phyloP scores from a whole-genome alignment of 2,797 vertebrate species.

The Diplodus sargus region DNA sequence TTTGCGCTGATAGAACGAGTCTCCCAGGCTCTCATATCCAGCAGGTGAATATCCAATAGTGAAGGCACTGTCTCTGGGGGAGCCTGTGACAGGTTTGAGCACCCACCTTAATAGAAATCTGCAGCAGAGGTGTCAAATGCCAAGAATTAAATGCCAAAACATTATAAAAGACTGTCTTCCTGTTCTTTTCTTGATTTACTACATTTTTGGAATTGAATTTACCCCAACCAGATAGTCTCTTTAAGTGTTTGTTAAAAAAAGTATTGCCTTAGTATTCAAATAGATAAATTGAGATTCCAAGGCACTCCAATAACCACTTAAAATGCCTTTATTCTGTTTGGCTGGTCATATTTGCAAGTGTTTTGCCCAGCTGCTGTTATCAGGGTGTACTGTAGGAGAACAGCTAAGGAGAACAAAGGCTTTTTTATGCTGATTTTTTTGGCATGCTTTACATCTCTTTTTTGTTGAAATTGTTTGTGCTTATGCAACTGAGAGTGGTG shows the following conservation, averaged over 20 bases:
- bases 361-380: conserved; percentile 29
- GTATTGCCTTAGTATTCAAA: conserved; percentile 12
- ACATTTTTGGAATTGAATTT: conserved; percentile 22
- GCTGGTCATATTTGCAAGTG: conserved; percentile 15
- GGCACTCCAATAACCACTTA: conserved; percentile 18
- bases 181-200: conserved; percentile 2
- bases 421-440: conserved; percentile 25
- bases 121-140: conserved; percentile 41
- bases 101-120: conserved; percentile 48
- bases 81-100: conserved; percentile 52
- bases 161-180: conserved; percentile 10
- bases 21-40: conserved; percentile 54
- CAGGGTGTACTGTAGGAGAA: conserved; percentile 4
- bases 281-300: conserved; percentile 20
- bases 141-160: conserved; percentile 43
- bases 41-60: conserved; percentile 56
- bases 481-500: conserved; percentile 16
- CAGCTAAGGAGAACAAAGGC: conserved; percentile 40
- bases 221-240: neutral
- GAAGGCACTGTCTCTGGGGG: conserved; percentile 47
- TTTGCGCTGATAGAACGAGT: conserved; percentile 60
- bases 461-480: conserved; percentile 11
- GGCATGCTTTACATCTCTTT: neutral
- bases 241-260: neutral
- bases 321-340: conserved; percentile 45